Conservation (phyloP, 2,888 invertebrate genomes). For the Drepana falcataria region DNA sequence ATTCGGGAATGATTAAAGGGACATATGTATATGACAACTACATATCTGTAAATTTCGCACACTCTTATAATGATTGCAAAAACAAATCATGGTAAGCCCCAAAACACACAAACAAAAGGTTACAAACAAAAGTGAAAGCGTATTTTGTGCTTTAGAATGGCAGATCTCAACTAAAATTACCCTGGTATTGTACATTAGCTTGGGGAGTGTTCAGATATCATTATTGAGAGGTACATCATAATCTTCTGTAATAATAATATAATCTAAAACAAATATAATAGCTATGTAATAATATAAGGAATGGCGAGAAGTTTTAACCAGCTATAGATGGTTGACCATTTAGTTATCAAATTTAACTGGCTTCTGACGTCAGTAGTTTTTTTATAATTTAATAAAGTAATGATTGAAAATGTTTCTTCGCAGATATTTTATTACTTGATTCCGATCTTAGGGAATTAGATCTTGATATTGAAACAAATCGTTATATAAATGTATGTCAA, state of each 20-base stretch:
- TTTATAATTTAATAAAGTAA: not conserved
- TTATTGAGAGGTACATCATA: not conserved
- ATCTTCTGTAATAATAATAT: conserved; percentile 3
- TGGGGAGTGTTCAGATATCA: not conserved
- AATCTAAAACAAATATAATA: conserved; percentile 29
- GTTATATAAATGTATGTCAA: too few species aligned
- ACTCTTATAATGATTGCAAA: too few species aligned
- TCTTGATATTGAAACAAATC: too few species aligned
- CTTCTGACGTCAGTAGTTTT: too few species aligned
- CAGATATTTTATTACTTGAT: not conserved
- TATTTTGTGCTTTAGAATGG: not conserved
- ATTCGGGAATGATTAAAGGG: too few species aligned
- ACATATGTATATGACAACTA: too few species aligned
- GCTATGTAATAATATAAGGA: conserved; percentile 31
- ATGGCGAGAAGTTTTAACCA: conserved; percentile 46
- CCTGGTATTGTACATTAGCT: not conserved
- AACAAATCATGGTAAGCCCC: too few species aligned
- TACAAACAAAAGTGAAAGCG: not conserved
- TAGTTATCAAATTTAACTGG: too few species aligned
- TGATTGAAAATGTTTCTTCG: not conserved
- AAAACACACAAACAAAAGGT: not conserved
- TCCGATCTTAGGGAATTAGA: conserved; percentile 4
- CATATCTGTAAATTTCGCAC: too few species aligned
- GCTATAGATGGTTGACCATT: not conserved
- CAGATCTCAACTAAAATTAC: not conserved